Conservation (phyloP, 2,797 vertebrate species). For the Sternotherus odoratus region DNA sequence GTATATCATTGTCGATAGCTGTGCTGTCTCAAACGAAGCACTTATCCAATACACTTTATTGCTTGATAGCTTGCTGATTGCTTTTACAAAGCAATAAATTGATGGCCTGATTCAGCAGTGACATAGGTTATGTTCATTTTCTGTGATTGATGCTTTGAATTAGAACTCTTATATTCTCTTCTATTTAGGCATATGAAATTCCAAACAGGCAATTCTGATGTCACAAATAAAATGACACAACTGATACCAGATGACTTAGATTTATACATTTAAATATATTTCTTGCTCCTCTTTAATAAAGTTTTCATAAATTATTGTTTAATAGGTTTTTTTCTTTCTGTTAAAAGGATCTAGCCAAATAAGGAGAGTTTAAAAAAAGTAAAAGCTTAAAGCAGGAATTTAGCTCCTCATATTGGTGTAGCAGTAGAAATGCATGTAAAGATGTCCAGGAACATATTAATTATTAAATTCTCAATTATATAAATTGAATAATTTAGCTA, state of each 20-base stretch:
- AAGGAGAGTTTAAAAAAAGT: background rate
- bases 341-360: constrained; percentile 47
- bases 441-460: constrained; percentile 32
- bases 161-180: constrained; percentile 68
- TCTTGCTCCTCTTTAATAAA: constrained; percentile 60
- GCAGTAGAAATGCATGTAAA: constrained; percentile 29
- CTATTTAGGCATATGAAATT: constrained; percentile 75
- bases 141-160: constrained; percentile 82
- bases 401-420: background rate
- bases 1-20: constrained; percentile 81
- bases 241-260: constrained; percentile 28
- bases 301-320: constrained; percentile 68
- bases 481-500: constrained; percentile 60
- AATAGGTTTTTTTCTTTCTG: constrained; percentile 24
- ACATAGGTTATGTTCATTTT: constrained; percentile 83
- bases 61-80: constrained; percentile 86
- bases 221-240: constrained; percentile 65
- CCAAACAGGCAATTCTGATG: constrained; percentile 61
- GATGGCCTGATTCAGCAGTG: constrained; percentile 83
- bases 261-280: constrained; percentile 69
- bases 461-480: constrained; percentile 64
- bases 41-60: constrained; percentile 84
- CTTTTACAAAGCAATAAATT: constrained; percentile 87
- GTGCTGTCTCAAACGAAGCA: constrained; percentile 79
- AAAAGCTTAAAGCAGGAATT: background rate